Evolutionary conservation across 2,888 invertebrate genomes (phyloP), one percentile per base, ranked within the genome.

Genomic region (Drosophila niveifrons): DNA sequence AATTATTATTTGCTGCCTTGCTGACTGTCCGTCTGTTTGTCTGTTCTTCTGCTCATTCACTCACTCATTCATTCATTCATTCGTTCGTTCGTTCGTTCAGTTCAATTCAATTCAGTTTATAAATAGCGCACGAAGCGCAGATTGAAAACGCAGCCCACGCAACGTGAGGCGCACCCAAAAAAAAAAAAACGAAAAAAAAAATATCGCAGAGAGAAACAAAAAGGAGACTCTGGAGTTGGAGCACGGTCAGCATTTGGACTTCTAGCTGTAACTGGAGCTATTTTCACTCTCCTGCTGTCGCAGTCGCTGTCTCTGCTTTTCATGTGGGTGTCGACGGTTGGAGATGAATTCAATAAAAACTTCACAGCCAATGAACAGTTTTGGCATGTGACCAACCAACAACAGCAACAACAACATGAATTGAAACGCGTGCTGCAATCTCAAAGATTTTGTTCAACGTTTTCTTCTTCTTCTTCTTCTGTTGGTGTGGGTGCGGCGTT

Each of bases 401-500:
- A 67, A 51, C 57, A 36, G 29, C 52, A 53, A 47, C 51, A 39
- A 61, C 63, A 51, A 46, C 59, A 34, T 18, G 43, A n/a, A 51
- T 34, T 28, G 53, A 13, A 61, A 66, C 78, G 79, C 79, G 79
- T 78, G 78, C 78, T 71, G 72, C 63, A 73, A 65, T 72, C 75
- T 75, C 55, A 57, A 57, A 75, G 75, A 75, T 75, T 23, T 23
- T 75, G 56, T 43, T 66, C 48, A 52, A 61, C 64, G 59, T 66
- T 44, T 34, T 44, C 43, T 57, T 64, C 53, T 36, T 62, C 67
- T 50, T 36, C 17, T 13, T 72, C 23, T 23, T 23, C 23, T 69
- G 81, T 84, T 78, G 86, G 82, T 85, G 87, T 88, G 82, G 88
- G 88, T 88, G 88, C 88, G 88, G 87, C 88, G 65, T 52, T 17